These are phyloP conservation scores for Flexamia atlantica DNA, from an alignment of 2,888 invertebrate genomes.

Conservation along the genomic window DNA sequence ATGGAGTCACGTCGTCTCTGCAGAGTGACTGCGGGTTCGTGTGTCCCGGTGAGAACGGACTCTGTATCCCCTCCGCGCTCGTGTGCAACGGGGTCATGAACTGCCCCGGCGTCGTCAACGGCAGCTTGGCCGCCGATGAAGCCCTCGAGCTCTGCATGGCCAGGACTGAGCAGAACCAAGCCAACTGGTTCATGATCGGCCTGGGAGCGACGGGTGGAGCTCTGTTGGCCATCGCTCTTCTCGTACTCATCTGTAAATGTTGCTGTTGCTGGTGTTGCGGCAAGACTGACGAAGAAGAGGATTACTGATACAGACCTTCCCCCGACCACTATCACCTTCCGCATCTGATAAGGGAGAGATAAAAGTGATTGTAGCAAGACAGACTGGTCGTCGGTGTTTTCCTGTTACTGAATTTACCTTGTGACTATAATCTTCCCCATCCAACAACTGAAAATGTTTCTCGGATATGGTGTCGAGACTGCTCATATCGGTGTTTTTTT, in stretches of 20 bases:
- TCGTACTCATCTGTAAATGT: conserved; percentile 81
- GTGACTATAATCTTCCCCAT: too few relatives aligned
- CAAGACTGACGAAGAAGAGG: conserved; percentile 67
- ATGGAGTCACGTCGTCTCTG: conserved; percentile 66
- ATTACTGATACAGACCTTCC: conserved; percentile 62
- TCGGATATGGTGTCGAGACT: too few relatives aligned
- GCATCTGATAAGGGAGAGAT: conserved; percentile 7
- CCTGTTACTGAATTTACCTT: not conserved
- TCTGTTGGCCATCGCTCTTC: conserved; percentile 78
- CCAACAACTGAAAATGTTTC: too few relatives aligned
- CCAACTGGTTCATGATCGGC: conserved; percentile 81
- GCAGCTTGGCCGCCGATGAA: conserved; percentile 83
- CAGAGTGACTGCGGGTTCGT: conserved; percentile 84
- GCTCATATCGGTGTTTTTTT: too few relatives aligned
- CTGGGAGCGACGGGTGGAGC: conserved; percentile 80
- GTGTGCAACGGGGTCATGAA: conserved; percentile 94
- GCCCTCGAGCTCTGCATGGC: conserved; percentile 85
- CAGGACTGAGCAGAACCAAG: conserved; percentile 75
- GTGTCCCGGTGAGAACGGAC: conserved; percentile 90
- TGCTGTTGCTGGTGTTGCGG: conserved; percentile 70
- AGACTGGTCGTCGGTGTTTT: too few relatives aligned
- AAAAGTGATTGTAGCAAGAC: conserved; percentile 1
- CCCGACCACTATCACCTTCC: conserved; percentile 13
- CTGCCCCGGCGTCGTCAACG: conserved; percentile 81
- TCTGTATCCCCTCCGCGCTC: conserved; percentile 90